A percentile compares a stretch with the other conserved stretches of the same genome.
Conservation (phyloP, 30 jellyfish, hydroid and myxozoan genomes). For the Turritopsis rubra region DNA sequence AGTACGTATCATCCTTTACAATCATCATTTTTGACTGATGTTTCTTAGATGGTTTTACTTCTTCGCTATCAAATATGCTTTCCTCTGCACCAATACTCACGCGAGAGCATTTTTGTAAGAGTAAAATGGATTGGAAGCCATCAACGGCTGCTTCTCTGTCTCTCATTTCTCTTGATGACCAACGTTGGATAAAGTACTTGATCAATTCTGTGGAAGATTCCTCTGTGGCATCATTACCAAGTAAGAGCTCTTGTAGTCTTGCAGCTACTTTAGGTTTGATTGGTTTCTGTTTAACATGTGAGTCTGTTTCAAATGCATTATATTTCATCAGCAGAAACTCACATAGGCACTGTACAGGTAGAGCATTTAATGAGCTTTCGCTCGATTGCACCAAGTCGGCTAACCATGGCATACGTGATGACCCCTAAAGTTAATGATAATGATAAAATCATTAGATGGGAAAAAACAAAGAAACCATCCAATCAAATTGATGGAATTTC, state of each 20-base stretch:
- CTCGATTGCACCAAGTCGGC: slow-evolving; percentile 89
- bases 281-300: slow-evolving; percentile 9
- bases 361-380: slow-evolving; percentile 71
- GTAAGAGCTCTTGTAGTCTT: slow-evolving; percentile 57
- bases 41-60: not conserved
- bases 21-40: not conserved
- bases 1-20: slow-evolving; percentile 18
- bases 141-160: slow-evolving; percentile 81
- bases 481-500: too few species aligned
- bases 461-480: too few species aligned
- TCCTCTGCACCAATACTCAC: slow-evolving; percentile 6
- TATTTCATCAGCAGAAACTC: slow-evolving; percentile 77
- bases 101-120: not conserved
- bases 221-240: slow-evolving; percentile 67
- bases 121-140: slow-evolving; percentile 24
- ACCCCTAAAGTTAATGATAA: slow-evolving; percentile 35
- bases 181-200: slow-evolving; percentile 62
- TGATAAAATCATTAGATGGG: not conserved
- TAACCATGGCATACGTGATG: slow-evolving; percentile 90
- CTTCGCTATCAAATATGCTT: not conserved
- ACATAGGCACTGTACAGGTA: slow-evolving; percentile 82
- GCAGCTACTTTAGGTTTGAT: slow-evolving; percentile 44
- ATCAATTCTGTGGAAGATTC: slow-evolving; percentile 51
- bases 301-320: slow-evolving; percentile 13
- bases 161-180: slow-evolving; percentile 58